Evolutionary conservation across 2,888 invertebrate species (phyloP), one percentile per base, ranked within the genome.

Genomic region (Rapana venosa): DNA sequence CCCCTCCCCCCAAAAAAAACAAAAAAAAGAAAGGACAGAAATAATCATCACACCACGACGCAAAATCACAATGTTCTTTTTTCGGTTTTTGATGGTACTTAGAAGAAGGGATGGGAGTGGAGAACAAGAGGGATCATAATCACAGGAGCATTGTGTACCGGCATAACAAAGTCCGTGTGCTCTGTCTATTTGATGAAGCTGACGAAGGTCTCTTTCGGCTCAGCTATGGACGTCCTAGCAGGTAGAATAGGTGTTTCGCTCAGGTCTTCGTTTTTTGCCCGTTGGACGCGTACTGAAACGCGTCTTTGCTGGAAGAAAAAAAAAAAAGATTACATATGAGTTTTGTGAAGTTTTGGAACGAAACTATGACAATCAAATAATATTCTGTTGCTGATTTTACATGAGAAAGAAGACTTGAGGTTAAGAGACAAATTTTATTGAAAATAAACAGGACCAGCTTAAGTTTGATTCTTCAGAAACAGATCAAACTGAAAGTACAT

Each of bases 161-260:
- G 47, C 47, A 47, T 8, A 47, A 8, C 4, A 47, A 47, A 47
- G 47, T 47, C 47, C 8, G 4, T 47, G 47, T 8, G 47, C 4
- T 47, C 47, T 47, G 79, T 35, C 79, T 79, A 85, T 30, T 85
- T 85, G 84, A 85, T 85, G 58, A 85, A 85, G 5, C 84, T 85
- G 84, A 85, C 84, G 30, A 85, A 85, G 84, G 84, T 85, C 30
- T 85, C 84, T 30, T 30, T 58, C 13, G n/a, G 17, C 17, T 85
- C 84, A 17, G 58, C 56, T n/a, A 4, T 20, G 0, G 84, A 58
- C 36, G 26, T 70, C n/a, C 77, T 61, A 47, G 79, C 83, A 22
- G 91, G 91, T 56, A 91, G 87, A 20, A 61, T 88, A n/a, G 91
- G 91, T 17, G 90, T 89, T 77, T 88, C 88, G 6, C 47, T 85